Conservation (phyloP, 2,113 vertebrate species). For the Onychostruthus taczanowskii region DNA sequence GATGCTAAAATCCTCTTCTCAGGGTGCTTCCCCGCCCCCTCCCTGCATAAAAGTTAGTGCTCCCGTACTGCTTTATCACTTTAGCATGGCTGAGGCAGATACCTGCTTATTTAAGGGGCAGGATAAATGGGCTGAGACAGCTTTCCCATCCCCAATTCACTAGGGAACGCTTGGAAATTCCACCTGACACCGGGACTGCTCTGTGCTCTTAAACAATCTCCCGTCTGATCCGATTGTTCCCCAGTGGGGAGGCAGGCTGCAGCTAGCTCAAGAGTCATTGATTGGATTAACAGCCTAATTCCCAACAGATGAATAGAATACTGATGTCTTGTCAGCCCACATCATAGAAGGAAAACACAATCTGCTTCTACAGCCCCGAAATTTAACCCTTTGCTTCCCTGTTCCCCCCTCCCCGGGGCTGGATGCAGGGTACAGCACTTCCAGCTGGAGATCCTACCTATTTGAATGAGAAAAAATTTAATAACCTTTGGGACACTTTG, state of each 20-base stretch:
- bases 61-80: conserved; percentile 66
- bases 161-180: conserved; percentile 80
- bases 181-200: conserved; percentile 79
- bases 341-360: conserved; percentile 85
- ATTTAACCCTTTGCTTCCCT: conserved; percentile 71
- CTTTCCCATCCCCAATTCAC: conserved; percentile 78
- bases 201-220: conserved; percentile 84
- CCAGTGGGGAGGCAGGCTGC: conserved; percentile 87
- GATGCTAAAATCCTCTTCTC: background rate
- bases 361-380: conserved; percentile 78
- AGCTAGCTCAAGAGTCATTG: conserved; percentile 89
- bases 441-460: background rate
- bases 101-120: conserved; percentile 80
- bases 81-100: conserved; percentile 69
- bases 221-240: conserved; percentile 88
- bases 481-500: background rate
- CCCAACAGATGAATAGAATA: conserved; percentile 93
- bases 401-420: background rate
- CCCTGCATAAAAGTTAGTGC: conserved; percentile 56
- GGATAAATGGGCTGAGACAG: conserved; percentile 80
- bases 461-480: background rate
- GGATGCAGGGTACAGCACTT: background rate
- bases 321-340: conserved; percentile 88
- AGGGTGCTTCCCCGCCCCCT: conserved; percentile 30
- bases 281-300: conserved; percentile 99